Percentiles rank a stretch among this genome's conserved stretches.
Evolutionary conservation across 1,140 invertebrate species (phyloP).

Genomic region (Phthorimaea operculella): DNA sequence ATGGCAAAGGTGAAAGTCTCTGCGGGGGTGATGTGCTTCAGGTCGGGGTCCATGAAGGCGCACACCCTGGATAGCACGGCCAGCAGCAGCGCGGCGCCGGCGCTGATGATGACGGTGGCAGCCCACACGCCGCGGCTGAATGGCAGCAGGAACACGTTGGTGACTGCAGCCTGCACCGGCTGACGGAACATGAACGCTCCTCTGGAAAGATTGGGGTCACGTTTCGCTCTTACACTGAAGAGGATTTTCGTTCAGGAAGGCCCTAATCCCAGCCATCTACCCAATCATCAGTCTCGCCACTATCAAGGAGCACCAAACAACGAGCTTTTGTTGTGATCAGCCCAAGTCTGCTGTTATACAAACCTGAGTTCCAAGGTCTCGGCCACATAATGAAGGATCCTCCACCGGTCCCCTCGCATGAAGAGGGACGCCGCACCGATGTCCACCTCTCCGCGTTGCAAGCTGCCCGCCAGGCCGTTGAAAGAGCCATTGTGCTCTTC

Average conservation of each 20-base stretch:
- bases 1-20: slow-evolving; percentile 65
- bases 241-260: too few species aligned
- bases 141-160: slow-evolving; percentile 74
- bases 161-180: slow-evolving; percentile 73
- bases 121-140: slow-evolving; percentile 74
- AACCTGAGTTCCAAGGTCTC: slow-evolving; percentile 65
- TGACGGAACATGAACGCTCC: slow-evolving; percentile 71
- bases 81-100: slow-evolving; percentile 31
- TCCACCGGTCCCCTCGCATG: slow-evolving; percentile 66
- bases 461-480: slow-evolving; percentile 61
- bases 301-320: too few species aligned
- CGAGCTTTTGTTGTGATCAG: too few species aligned
- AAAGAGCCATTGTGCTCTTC: slow-evolving; percentile 68
- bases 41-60: slow-evolving; percentile 22
- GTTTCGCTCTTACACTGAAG: too few species aligned
- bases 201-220: slow-evolving; percentile 16
- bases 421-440: slow-evolving; percentile 66
- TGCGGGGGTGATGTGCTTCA: slow-evolving; percentile 37
- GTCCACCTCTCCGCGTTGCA: slow-evolving; percentile 66
- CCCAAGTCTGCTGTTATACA: background rate
- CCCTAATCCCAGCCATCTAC: too few species aligned
- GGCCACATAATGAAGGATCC: slow-evolving; percentile 61
- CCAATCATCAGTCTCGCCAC: too few species aligned
- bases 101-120: slow-evolving; percentile 39
- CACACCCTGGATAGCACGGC: slow-evolving; percentile 23